Conservation (phyloP, 1,140 invertebrate species). For the Pantala flavescens region DNA sequence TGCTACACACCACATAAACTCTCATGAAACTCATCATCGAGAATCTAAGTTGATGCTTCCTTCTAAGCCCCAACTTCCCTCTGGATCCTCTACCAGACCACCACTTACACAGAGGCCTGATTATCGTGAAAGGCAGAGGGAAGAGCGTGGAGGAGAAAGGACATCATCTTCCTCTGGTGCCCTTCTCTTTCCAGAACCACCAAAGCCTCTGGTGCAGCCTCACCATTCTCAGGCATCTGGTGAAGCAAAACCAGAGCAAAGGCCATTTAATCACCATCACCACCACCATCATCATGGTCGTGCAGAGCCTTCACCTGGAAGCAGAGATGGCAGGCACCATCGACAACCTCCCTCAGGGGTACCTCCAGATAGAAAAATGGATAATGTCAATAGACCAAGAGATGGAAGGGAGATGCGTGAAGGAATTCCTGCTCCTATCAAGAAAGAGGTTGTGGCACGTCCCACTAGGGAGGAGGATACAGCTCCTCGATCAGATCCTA, state of each 20-base stretch:
- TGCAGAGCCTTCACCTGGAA: neutral
- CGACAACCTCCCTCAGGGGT: neutral
- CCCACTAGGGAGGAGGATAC: neutral
- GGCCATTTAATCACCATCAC: neutral
- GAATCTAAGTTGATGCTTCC: neutral
- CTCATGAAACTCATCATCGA: neutral
- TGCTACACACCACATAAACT: neutral
- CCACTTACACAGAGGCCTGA: neutral
- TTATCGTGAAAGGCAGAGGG: neutral
- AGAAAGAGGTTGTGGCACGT: neutral
- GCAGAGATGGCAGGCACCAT: neutral
- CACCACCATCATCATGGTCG: neutral
- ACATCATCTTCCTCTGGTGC: neutral
- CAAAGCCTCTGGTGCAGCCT: neutral
- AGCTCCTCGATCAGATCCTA: neutral
- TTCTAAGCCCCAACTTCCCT: neutral
- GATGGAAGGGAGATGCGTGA: neutral
- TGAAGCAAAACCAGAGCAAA: neutral
- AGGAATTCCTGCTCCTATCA: neutral
- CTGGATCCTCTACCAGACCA: neutral
- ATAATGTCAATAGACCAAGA: neutral
- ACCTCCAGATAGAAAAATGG: neutral
- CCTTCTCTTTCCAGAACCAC: neutral
- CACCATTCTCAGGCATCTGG: neutral
- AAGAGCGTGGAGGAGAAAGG: constrained; percentile 3